Evolutionary conservation across 2,797 vertebrate species (phyloP).

Genomic region (Hydrocynus forskahlii): DNA sequence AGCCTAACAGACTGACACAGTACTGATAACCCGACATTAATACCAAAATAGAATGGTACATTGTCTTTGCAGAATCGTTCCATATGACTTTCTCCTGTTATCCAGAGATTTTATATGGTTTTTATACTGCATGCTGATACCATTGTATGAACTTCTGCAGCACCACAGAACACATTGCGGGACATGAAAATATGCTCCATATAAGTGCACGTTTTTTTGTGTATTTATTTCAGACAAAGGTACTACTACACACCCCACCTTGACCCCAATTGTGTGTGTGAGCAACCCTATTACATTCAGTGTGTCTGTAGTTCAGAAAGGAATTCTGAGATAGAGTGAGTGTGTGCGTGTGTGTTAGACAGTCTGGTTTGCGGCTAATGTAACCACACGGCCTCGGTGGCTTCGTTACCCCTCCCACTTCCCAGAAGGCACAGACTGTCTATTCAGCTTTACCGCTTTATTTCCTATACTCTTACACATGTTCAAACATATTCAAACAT

Average conservation of each 20-base stretch:
- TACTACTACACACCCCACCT: not conserved
- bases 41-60: constrained; percentile 5
- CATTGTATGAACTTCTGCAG: not conserved
- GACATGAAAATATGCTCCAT: not conserved
- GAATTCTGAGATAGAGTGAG: not conserved
- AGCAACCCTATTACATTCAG: constrained; percentile 27
- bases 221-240: constrained; percentile 9
- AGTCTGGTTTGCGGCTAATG: constrained; percentile 25
- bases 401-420: constrained; percentile 8
- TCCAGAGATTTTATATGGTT: constrained; percentile 18
- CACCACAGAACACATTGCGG: constrained; percentile 1
- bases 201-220: not conserved
- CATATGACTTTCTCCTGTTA: constrained; percentile 4
- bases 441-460: constrained; percentile 43
- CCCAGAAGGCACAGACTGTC: constrained; percentile 47
- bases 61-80: not conserved
- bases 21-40: constrained; percentile 16
- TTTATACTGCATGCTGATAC: constrained; percentile 32
- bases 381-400: constrained; percentile 38
- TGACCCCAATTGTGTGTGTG: not conserved
- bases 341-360: constrained; percentile 24
- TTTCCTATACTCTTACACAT: constrained; percentile 20
- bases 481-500: constrained; percentile 43
- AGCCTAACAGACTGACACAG: constrained; percentile 17
- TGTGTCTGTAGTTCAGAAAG: constrained; percentile 4